These are phyloP conservation scores for Andrena camellia DNA, from an alignment of 2,888 invertebrate species.

Conservation along the genomic window DNA sequence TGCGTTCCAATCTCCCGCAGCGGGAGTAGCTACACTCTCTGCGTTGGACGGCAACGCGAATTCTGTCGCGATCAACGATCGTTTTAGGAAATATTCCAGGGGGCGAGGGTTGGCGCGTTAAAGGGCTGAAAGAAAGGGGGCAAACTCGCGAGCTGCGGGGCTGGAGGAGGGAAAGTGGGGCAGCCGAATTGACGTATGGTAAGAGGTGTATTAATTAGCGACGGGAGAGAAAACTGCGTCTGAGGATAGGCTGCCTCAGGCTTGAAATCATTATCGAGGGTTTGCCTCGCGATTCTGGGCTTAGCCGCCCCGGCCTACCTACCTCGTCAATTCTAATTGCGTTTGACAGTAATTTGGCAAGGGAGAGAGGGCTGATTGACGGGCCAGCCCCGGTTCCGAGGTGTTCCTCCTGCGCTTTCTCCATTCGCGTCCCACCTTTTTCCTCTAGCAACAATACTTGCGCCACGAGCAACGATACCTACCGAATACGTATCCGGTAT, in stretches of 20 bases:
- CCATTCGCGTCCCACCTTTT: slow-evolving; percentile 31
- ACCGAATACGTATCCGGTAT: slow-evolving; percentile 26
- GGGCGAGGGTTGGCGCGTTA: too few species aligned
- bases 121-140: background rate
- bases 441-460: slow-evolving; percentile 44
- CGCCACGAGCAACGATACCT: slow-evolving; percentile 11
- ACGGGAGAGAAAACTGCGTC: slow-evolving; percentile 70
- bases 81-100: too few species aligned
- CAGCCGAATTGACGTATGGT: slow-evolving; percentile 64
- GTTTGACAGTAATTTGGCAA: slow-evolving; percentile 79
- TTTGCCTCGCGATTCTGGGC: slow-evolving; percentile 71
- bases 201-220: slow-evolving; percentile 73
- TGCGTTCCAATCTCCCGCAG: too few species aligned
- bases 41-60: too few species aligned
- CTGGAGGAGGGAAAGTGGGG: slow-evolving; percentile 6
- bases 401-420: slow-evolving; percentile 44
- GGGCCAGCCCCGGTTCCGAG: slow-evolving; percentile 50
- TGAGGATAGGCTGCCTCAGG: slow-evolving; percentile 61
- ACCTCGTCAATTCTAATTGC: slow-evolving; percentile 77
- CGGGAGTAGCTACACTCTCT: too few species aligned
- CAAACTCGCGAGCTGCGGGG: slow-evolving; percentile 9
- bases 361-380: slow-evolving; percentile 71
- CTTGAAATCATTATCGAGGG: slow-evolving; percentile 77
- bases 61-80: too few species aligned
- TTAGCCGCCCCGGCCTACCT: slow-evolving; percentile 63